A percentile compares a stretch with the other conserved stretches of the same genome.
Conservation (phyloP, 2,888 invertebrate species). For the Drosophila greeni region DNA sequence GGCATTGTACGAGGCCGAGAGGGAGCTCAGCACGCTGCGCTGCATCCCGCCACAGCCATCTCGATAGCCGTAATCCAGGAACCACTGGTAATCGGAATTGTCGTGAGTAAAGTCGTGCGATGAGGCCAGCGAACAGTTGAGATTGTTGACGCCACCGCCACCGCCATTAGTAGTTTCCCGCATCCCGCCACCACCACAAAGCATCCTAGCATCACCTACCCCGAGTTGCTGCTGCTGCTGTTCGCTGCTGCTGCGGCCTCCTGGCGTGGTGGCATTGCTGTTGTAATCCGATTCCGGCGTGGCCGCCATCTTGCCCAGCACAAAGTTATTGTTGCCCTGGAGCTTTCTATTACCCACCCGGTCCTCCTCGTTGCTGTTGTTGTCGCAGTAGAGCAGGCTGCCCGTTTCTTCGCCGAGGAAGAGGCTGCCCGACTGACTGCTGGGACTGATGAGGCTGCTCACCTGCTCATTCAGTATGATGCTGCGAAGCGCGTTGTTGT, state of each 20-base stretch:
- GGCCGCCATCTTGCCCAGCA: conserved; percentile 54
- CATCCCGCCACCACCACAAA: conserved; percentile 67
- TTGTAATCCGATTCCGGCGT: conserved; percentile 79
- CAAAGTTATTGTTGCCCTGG: conserved; percentile 58
- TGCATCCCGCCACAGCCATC: conserved; percentile 84
- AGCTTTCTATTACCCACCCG: conserved; percentile 13
- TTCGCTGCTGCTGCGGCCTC: conserved; percentile 57
- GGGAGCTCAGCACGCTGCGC: conserved; percentile 89
- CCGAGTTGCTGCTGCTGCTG: conserved; percentile 58
- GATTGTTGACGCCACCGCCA: conserved; percentile 58
- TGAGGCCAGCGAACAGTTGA: conserved; percentile 79
- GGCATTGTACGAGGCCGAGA: conserved; percentile 89
- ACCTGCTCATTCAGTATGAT: conserved; percentile 78
- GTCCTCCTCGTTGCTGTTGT: conserved; percentile 42
- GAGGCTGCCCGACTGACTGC: conserved; percentile 54
- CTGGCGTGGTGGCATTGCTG: conserved; percentile 78
- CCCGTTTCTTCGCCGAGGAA: conserved; percentile 64
- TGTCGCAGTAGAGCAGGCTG: conserved; percentile 54
- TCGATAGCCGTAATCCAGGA: conserved; percentile 92
- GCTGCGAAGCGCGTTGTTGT: conserved; percentile 78
- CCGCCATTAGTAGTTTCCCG: conserved; percentile 56
- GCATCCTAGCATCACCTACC: conserved; percentile 65
- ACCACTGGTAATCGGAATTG: conserved; percentile 95
- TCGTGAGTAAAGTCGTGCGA: conserved; percentile 86
- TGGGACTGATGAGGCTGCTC: conserved; percentile 62